Conservation (phyloP, 2,113 vertebrate genomes). For the Pseudorectes ferrugineus region DNA sequence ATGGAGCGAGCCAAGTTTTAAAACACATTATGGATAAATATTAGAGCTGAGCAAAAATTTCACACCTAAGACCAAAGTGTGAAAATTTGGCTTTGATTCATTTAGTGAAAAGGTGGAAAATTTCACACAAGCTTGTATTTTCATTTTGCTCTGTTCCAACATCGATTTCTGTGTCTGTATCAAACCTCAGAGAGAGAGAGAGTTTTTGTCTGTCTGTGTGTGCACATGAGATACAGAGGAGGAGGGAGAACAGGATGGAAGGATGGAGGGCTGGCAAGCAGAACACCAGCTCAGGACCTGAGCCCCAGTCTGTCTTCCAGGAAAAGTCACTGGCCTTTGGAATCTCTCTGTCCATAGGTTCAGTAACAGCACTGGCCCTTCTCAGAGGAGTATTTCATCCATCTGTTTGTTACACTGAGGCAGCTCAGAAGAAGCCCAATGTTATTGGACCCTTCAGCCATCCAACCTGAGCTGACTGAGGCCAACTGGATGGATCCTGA, state of each 20-base stretch:
- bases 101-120: constrained; percentile 57
- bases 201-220: not conserved
- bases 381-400: not conserved
- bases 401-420: not conserved
- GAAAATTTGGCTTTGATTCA: constrained; percentile 56
- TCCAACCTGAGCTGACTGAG: not conserved
- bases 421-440: not conserved
- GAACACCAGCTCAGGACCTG: not conserved
- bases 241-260: not conserved
- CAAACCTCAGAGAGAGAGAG: not conserved
- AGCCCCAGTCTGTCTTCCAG: not conserved
- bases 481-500: not conserved
- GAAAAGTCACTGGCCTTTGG: not conserved
- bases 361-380: not conserved
- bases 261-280: not conserved
- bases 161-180: not conserved
- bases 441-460: not conserved
- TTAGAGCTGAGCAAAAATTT: constrained; percentile 42
- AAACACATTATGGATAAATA: constrained; percentile 51
- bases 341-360: not conserved
- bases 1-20: constrained; percentile 20
- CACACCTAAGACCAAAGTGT: constrained; percentile 54
- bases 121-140: constrained; percentile 43
- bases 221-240: not conserved
- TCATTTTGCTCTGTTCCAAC: constrained; percentile 21